Evolutionary conservation across 2,888 invertebrate genomes (phyloP), one percentile per base, ranked within the genome.

Genomic region (Antheraea assamensis): DNA sequence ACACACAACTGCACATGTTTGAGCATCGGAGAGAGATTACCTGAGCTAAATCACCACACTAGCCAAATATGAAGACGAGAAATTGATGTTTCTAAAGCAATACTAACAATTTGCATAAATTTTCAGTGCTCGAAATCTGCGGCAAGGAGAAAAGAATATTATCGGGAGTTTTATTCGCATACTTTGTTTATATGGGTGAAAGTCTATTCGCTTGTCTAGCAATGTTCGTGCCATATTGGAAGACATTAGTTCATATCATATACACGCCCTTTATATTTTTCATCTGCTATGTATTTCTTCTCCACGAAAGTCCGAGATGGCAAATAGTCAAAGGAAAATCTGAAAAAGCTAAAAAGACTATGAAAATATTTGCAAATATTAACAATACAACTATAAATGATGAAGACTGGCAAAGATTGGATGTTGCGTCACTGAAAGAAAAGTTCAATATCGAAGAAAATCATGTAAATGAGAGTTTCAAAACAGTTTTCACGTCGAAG

Each of bases 291-390:
- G 81, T 86, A 66, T 88, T 83, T 73, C 31, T 92, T 1, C 61
- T 92, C 15, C 82, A 83, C 66, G 93, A 94, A 74, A 93, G 93
- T 71, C 90, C 91, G 0, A 79, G 93, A 76, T 94, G 94, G 93
- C 88, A 87, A 73, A 86, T 94, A 1, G 77, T 93, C 2, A 90
- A 85, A 35, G 89, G 90, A 0, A 91, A 87, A 81, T 80, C 83
- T 1, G 83, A 87, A n/a, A 77, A 86, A 74, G 92, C 89, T 0
- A 91, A 90, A 72, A 76, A 81, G 70, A 84, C 85, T 1, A 72
- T 93, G 35, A 79, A 84, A 71, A 68, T 78, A 2, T 87, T 91
- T 8, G 87, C 90, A 0, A 81, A 84, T 79, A 81, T 77, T 13
- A 93, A 93, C 74, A 90, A 89, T 30, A 79, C 90, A 0, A 85